Evolutionary conservation across 37 sponge, comb jelly and placozoan species (phyloP).

Genomic region (Bolinopsis microptera): DNA sequence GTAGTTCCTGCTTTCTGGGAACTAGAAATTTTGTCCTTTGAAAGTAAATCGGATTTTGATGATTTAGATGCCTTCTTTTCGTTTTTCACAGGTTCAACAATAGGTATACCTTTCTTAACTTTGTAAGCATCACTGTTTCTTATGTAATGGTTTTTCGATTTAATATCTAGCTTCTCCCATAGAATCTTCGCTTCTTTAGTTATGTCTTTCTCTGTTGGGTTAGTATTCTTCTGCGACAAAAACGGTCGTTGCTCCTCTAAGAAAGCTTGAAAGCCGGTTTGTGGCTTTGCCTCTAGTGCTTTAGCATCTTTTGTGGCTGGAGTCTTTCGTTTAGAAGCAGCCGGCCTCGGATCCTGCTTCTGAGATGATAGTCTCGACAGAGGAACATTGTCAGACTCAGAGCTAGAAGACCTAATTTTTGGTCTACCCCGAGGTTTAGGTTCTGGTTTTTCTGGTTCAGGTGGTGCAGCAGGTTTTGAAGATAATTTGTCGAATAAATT

Average conservation of each 20-base stretch:
- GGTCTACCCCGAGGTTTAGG: background rate
- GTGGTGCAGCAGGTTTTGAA: background rate
- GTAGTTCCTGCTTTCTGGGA: background rate
- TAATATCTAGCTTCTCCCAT: slow-evolving; percentile 7
- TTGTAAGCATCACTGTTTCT: slow-evolving; percentile 56
- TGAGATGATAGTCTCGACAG: background rate
- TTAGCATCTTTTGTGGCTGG: background rate
- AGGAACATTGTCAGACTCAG: background rate
- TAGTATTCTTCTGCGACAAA: background rate
- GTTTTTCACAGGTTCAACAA: background rate
- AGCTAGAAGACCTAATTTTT: background rate
- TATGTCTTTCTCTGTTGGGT: slow-evolving; percentile 11
- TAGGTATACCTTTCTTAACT: slow-evolving; percentile 13
- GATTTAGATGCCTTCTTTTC: slow-evolving; percentile 20
- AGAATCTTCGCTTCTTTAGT: background rate
- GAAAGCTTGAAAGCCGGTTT: slow-evolving; percentile 47
- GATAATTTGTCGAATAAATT: slow-evolving; percentile 28
- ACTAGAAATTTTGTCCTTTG: background rate
- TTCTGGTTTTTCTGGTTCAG: background rate
- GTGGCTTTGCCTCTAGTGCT: background rate
- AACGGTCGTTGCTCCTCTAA: background rate
- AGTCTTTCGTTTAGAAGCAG: background rate
- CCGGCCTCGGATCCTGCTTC: background rate
- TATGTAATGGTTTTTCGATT: slow-evolving; percentile 39
- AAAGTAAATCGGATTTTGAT: background rate